Evolutionary conservation across 2,113 vertebrate genomes (phyloP), one percentile per base, ranked within the genome.

Genomic region (Nerophis ophidion): DNA sequence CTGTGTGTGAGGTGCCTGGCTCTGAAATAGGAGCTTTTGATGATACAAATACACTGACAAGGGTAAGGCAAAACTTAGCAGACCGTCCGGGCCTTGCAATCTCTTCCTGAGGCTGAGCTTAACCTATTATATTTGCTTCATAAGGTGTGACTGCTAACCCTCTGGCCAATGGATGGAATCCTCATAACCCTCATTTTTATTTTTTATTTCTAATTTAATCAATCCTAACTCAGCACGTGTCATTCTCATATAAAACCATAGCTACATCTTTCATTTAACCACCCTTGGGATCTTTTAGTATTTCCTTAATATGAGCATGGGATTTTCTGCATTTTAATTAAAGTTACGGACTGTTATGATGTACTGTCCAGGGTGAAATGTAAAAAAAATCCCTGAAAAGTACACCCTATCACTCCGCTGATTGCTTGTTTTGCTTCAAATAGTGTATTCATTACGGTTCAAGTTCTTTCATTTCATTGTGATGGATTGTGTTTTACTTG

Each of bases 61-160:
- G 93, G 93, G 96, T 97, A 91, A 91, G 86, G 84, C 55, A 51
- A 78, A 38, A 69, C 69, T 63, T 71, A 40, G 67, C 81, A 81
- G 85, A 81, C 46, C 56, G 15, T 48, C 57, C 67, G 52, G 65
- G 61, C 57, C 36, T 40, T 69, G 76, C 77, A 70, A 82, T 65
- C 49, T 70, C 79, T 63, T 66, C 61, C 65, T 71, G 66, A 66
- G 71, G 61, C 76, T 83, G 61, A 70, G 67, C 70, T 71, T 77
- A 38, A 65, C 65, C 48, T 76, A 60, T 19, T 57, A 55, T 38
- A 65, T 71, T 68, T 76, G 63, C 73, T 79, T 72, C 45, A 61
- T 52, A 71, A 65, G 49, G 63, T 83, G 83, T 87, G 76, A 60
- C 63, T 71, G 82, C 76, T 84, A 76, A 82, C 63, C 80, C 65